Percentiles rank a stretch among this genome's conserved stretches.
Conservation (phyloP, 2,797 vertebrate species). For the Rhincodon typus region DNA sequence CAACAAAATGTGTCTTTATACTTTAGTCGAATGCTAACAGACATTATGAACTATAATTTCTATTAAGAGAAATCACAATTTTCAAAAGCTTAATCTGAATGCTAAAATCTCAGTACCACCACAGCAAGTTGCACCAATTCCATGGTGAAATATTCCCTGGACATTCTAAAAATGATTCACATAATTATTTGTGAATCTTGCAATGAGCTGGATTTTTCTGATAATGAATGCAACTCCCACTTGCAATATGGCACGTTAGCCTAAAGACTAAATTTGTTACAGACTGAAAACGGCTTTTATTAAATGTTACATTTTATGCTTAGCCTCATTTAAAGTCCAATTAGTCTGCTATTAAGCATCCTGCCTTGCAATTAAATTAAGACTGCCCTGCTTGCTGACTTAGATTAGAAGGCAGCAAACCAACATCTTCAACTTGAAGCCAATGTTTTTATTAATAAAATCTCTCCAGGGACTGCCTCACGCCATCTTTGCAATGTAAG, state of each 20-base stretch:
- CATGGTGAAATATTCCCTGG: background rate
- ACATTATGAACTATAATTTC: background rate
- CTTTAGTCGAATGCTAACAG: background rate
- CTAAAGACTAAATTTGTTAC: background rate
- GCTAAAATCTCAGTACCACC: background rate
- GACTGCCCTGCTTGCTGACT: background rate
- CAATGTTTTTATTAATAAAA: background rate
- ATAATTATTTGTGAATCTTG: background rate
- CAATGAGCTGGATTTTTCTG: background rate
- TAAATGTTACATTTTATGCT: background rate
- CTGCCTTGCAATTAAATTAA: background rate
- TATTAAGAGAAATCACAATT: background rate
- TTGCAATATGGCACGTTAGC: background rate
- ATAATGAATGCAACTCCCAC: slow-evolving; percentile 20
- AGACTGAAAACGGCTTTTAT: background rate
- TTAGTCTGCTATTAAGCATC: background rate
- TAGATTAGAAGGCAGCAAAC: too few species aligned
- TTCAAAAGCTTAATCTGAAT: background rate
- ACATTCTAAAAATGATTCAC: background rate
- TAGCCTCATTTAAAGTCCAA: background rate
- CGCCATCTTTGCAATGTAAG: background rate
- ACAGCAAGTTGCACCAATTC: background rate
- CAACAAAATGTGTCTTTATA: background rate
- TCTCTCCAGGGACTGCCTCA: background rate
- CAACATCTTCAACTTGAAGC: background rate